Base-by-base conservation (phyloP, 2,797 vertebrate species). In the Oreochromis mossambicus region DNA sequence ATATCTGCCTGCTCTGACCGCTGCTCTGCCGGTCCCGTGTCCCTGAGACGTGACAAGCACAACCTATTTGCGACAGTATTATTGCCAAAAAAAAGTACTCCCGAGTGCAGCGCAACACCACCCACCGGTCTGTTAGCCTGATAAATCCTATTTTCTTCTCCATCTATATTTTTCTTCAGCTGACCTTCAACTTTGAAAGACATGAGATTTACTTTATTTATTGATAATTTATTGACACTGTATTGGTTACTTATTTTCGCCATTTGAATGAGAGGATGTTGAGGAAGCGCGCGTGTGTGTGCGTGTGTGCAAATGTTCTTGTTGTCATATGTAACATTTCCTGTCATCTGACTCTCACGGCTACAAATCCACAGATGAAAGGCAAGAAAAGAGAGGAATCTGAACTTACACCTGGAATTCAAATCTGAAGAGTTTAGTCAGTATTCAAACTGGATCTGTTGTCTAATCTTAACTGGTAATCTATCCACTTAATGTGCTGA, bases 131-230 rank as follows among this genome's bases (percentile, higher is more conserved):
- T 54, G 24, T 83, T 77, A 54, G 80, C 80, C 83, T 38, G 56
- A 58, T 36, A 76, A 54, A 48, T 10, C 34, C 5, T 17, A 24
- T 32, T 48, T 43, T 73, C 51, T 52, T 79, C 43, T 77, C 14
- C n/a, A 21, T 79, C 88, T 82, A 6, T 81, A 91, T 87, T 90
- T 86, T 80, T 87, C 55, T 88, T 78, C 76, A 61, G 61, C 84
- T 82, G 84, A 83, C 79, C 88, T 92, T 94, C 92, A 93, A 94
- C 88, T 90, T 96, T 94, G 95, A 95, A 94, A 96, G 90, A 95
- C 94, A 92, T 95, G 66, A 94, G 86, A 95, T 94, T 93, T 92
- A 93, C 93, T 94, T 95, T 95, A 94, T 96, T 95, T 92, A 95
- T 94, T 61, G 80, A 94, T 93, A 80, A 90, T 92, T 91, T 89